Percentiles rank a stretch among this genome's conserved stretches.
phyloP scores from a whole-genome alignment of 2,888 invertebrate genomes.

The Tuta absoluta region DNA sequence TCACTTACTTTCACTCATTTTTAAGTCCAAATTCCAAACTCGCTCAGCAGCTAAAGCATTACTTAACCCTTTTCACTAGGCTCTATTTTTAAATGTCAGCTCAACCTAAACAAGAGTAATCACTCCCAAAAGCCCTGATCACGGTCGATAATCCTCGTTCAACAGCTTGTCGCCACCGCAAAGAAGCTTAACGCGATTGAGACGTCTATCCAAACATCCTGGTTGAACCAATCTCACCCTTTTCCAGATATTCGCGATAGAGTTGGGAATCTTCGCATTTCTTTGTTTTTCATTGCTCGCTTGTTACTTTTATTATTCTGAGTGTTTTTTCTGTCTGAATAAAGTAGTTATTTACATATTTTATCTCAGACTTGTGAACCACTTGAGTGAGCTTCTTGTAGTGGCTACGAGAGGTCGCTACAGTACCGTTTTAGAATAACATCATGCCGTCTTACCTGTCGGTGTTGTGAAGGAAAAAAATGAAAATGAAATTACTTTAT shows the following conservation, averaged over 20 bases:
- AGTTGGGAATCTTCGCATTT: background rate
- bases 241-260: background rate
- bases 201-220: slow-evolving; percentile 7
- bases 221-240: slow-evolving; percentile 3
- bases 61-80: background rate
- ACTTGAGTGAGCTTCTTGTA: no score
- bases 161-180: slow-evolving; percentile 4
- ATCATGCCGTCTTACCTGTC: no score
- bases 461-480: no score
- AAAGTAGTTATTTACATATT: background rate
- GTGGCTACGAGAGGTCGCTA: no score
- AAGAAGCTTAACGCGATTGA: slow-evolving; percentile 7
- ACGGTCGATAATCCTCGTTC: background rate
- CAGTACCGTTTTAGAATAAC: no score
- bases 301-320: background rate
- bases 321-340: background rate
- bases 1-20: no score
- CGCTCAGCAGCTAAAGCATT: no score
- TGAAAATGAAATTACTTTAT: no score
- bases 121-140: background rate
- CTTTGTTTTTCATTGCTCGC: background rate
- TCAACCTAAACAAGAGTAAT: background rate
- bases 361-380: background rate
- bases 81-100: background rate
- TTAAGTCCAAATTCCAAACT: no score